Base-by-base conservation (phyloP, 2,113 vertebrate species). In the Pandion haliaetus region DNA sequence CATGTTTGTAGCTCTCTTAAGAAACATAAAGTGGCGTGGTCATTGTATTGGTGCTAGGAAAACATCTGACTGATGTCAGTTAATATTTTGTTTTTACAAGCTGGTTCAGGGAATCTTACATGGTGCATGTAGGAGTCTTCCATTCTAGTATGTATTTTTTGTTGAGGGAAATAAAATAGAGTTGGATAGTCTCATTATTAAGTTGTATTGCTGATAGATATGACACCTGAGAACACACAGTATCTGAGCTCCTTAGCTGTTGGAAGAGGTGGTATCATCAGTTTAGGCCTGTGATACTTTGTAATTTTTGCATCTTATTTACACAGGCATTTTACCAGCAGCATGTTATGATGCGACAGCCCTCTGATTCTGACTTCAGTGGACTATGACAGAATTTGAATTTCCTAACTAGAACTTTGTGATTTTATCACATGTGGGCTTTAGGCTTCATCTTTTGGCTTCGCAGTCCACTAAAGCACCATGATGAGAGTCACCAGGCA, bases 401-500 rank as follows among this genome's bases (percentile, higher is more conserved):
- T 92, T 74, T 83, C 58, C 50, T 73, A 72, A 59, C 42, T 50
- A 79, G 50, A 90, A 67, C 29, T 38, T 54, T 62, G 24, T 67
- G 66, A 77, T 17, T 76, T 45, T 77, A 65, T 59, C 65, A 63
- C 31, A 36, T 2, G 0, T 36, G 8, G 24, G 76, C 36, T 25
- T 72, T n/a, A 63, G 19, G 40, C 14, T 88, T 82, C 23, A 20
- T 50, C 66, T 65, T 77, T 65, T 65, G 34, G 15, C 45, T 86
- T 86, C 1, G 1, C 45, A 80, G 44, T 42, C 58, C 18, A 52
- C 34, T 26, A 26, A 93, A 55, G 34, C 0, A 0, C n/a, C 40
- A 40, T 5, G 3, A 31, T 15, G 9, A 73, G 29, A 69, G 17
- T 55, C 38, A 77, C 32, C 19, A 90, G 40, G 29, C 19, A 4